Conservation (phyloP, 2,113 vertebrate species). For the Colaptes auratus region DNA sequence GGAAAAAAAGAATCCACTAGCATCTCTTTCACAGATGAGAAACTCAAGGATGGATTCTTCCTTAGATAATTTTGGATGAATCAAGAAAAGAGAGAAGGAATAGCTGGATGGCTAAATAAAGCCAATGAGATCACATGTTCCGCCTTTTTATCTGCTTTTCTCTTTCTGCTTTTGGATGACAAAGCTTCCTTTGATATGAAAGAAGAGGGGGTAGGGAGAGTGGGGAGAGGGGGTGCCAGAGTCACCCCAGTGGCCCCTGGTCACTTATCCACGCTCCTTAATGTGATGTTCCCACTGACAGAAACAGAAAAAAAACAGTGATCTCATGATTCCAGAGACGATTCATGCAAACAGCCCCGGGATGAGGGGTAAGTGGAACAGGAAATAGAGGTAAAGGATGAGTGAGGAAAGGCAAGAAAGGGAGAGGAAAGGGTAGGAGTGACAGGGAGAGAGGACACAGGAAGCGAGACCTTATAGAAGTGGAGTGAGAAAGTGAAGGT, state of each 20-base stretch:
- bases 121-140: slow-evolving; percentile 79
- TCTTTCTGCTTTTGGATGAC: slow-evolving; percentile 73
- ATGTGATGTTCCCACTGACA: slow-evolving; percentile 68
- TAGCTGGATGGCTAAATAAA: slow-evolving; percentile 73
- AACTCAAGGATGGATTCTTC: slow-evolving; percentile 30
- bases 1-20: background rate
- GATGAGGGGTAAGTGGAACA: slow-evolving; percentile 13
- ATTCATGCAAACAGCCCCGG: slow-evolving; percentile 33
- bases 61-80: slow-evolving; percentile 72
- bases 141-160: slow-evolving; percentile 74
- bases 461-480: background rate
- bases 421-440: background rate
- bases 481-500: background rate
- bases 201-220: slow-evolving; percentile 25
- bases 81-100: slow-evolving; percentile 53
- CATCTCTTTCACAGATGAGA: slow-evolving; percentile 37
- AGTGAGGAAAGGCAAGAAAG: background rate
- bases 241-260: slow-evolving; percentile 65
- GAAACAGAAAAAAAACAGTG: slow-evolving; percentile 53
- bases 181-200: slow-evolving; percentile 72
- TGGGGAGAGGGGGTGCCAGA: slow-evolving; percentile 54
- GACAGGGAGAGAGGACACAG: background rate
- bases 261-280: slow-evolving; percentile 67
- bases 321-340: slow-evolving; percentile 67
- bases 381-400: background rate